Evolutionary conservation across 2,797 vertebrate genomes (phyloP), one percentile per base, ranked within the genome.

Genomic region (Brachymystax lenok): DNA sequence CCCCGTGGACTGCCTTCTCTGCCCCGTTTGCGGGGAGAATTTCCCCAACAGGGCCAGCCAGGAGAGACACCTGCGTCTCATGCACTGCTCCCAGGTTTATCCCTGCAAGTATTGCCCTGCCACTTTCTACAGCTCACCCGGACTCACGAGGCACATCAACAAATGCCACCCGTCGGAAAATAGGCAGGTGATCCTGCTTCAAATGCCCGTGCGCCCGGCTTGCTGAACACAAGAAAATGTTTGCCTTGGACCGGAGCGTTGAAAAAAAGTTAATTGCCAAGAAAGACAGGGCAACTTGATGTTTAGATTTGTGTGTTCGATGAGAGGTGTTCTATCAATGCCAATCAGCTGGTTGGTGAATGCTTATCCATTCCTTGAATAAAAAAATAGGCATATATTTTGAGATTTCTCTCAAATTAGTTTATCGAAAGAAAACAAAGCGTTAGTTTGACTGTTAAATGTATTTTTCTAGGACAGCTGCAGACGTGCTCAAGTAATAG

Each of bases 111-210:
- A 98, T 94, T 99, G 98, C 95, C 96, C 97, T 75, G 97, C 97
- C 91, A 97, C 97, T 72, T 97, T 99, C 92, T 99, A 97, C 95
- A 99, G 97, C 93, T 99, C 98, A 2, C 98, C 98, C 21, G 98
- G 98, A 82, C 98, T 99, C 88, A 99, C 98, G 82, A 94, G 98
- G 91, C 98, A 99, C 95, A 98, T 99, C 94, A 99, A 99, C 95
- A 99, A 99, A 94, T 99, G 98, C 94, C 98, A 99, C 93, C 98
- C 98, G 2, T 98, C 98, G 50, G 98, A 99, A 93, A 98, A 98
- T 93, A 89, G 98, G 90, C 98, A 99, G 94, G 98, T 99, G 87
- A 97, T 99, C 87, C 95, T 99, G 85, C 96, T 99, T 68, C 98
- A 99, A 88, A 96, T 99, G 95, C 98, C 98, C 16, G 95, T 99